phyloP scores from a whole-genome alignment of 2,113 vertebrate species.

The Craseonycteris thonglongyai region DNA sequence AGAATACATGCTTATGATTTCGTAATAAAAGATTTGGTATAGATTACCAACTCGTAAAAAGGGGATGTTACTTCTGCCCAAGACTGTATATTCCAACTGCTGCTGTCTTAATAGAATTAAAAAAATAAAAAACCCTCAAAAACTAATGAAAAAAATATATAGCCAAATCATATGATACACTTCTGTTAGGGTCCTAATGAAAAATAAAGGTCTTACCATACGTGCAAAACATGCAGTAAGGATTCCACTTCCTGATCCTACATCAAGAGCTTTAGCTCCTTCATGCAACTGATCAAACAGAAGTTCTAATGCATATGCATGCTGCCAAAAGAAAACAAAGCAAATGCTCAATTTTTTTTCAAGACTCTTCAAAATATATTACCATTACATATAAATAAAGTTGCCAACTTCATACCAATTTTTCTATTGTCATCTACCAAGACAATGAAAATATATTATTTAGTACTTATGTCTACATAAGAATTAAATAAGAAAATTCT shows the following conservation, averaged over 20 bases:
- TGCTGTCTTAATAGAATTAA: background rate
- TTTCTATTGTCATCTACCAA: background rate
- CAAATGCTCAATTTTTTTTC: background rate
- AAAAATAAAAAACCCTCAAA: background rate
- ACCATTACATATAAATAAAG: background rate
- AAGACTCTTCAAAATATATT: background rate
- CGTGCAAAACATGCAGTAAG: constrained; percentile 95
- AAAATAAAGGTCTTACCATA: constrained; percentile 88
- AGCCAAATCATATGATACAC: constrained; percentile 6
- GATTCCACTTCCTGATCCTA: constrained; percentile 98
- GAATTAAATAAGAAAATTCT: background rate
- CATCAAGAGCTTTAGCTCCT: constrained; percentile 96
- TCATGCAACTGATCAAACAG: constrained; percentile 95
- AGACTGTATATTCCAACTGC: background rate
- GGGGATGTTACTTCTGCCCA: too few species aligned
- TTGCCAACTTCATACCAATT: background rate
- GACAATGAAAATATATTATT: background rate
- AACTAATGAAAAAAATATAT: background rate
- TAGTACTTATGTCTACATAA: background rate
- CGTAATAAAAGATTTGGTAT: too few species aligned
- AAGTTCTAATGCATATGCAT: constrained; percentile 97
- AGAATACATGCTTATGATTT: too few species aligned
- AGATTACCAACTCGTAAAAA: too few species aligned
- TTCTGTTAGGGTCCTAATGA: background rate
- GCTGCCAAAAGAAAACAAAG: constrained; percentile 79